A percentile compares a stretch with the other conserved stretches of the same genome.
phyloP scores from a whole-genome alignment of 2,113 vertebrate genomes.

The Centropristis striata region DNA sequence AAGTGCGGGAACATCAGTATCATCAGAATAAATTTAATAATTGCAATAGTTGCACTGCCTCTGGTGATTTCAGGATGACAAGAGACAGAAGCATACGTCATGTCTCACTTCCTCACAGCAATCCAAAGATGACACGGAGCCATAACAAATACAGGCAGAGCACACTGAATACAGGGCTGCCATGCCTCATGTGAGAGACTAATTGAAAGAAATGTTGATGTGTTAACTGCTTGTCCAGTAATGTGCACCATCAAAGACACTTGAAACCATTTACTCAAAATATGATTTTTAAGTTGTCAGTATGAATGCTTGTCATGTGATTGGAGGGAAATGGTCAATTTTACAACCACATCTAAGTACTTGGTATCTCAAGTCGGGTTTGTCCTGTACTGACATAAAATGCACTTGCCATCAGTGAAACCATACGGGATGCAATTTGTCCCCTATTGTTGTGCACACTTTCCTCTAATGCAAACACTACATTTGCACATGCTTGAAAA shows the following conservation, averaged over 20 bases:
- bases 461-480: too few species aligned
- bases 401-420: too few species aligned
- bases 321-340: not conserved
- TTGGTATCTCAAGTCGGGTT: too few species aligned
- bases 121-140: conserved; percentile 61
- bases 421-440: too few species aligned
- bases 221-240: conserved; percentile 14
- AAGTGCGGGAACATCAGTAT: conserved; percentile 64
- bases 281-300: not conserved
- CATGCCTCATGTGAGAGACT: conserved; percentile 39
- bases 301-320: not conserved
- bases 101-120: conserved; percentile 52
- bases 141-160: conserved; percentile 61
- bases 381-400: too few species aligned
- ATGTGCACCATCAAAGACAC: not conserved
- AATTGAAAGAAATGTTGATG: conserved; percentile 54
- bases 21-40: conserved; percentile 74
- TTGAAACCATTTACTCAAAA: not conserved
- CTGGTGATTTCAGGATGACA: conserved; percentile 58
- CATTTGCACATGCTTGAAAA: too few species aligned
- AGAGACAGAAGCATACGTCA: conserved; percentile 47
- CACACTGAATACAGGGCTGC: not conserved
- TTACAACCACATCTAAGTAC: not conserved
- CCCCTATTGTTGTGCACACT: too few species aligned
- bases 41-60: conserved; percentile 77